Evolutionary conservation across 2,113 vertebrate genomes (phyloP).

Genomic region (Corvus cornix): DNA sequence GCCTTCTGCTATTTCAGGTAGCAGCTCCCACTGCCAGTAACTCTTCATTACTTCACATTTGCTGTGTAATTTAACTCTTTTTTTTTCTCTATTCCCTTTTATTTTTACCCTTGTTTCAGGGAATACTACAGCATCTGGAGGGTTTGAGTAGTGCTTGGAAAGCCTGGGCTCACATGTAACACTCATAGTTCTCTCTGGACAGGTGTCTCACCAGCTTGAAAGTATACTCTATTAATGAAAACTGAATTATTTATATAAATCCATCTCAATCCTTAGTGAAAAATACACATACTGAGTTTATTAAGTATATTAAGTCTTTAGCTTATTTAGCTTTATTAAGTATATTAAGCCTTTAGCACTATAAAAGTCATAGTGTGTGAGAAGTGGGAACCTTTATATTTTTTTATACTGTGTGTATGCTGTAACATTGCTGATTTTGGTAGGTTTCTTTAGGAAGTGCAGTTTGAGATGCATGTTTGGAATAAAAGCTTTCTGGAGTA

Average conservation of each 20-base stretch:
- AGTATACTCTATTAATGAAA: background rate
- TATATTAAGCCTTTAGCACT: background rate
- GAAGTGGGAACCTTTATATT: background rate
- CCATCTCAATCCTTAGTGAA: background rate
- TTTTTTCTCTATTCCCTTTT: background rate
- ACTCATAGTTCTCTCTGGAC: background rate
- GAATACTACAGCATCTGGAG: background rate
- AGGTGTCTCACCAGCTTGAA: background rate
- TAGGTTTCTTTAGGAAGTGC: slow-evolving; percentile 80
- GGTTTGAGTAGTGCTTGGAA: background rate
- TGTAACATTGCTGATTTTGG: slow-evolving; percentile 35
- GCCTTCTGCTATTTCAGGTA: background rate
- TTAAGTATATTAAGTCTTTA: background rate
- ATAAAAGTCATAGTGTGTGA: background rate
- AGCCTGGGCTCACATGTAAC: background rate
- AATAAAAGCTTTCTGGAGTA: slow-evolving; percentile 45
- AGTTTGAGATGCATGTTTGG: slow-evolving; percentile 74
- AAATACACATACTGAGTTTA: background rate
- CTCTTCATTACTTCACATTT: background rate
- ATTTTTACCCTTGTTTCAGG: background rate
- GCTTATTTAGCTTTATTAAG: background rate
- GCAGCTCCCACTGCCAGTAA: background rate
- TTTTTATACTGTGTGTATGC: background rate
- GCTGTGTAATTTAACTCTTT: background rate
- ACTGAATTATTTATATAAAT: background rate